Evolutionary conservation across 2,113 vertebrate species (phyloP).

Genomic region (Sus scrofa): DNA sequence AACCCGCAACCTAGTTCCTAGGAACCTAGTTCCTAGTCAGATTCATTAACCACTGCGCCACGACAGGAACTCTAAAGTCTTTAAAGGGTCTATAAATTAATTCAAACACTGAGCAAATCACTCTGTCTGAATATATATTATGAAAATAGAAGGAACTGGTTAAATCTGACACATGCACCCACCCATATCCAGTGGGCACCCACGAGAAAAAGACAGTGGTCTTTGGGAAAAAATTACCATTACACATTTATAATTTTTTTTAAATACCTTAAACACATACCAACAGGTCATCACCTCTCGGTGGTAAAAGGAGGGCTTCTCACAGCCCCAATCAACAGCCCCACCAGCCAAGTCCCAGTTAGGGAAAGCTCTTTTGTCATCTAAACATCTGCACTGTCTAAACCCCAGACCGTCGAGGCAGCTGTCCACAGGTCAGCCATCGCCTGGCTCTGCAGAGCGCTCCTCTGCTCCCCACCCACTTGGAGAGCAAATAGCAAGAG

Average conservation of each 20-base stretch:
- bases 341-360: background rate
- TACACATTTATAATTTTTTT: background rate
- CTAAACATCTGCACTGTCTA: background rate
- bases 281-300: background rate
- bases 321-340: background rate
- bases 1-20: too few species aligned
- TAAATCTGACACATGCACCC: background rate
- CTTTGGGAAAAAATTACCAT: background rate
- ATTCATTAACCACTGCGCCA: too few species aligned
- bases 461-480: background rate
- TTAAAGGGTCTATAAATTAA: background rate
- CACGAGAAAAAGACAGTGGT: background rate
- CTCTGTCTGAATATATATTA: background rate
- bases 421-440: background rate
- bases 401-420: background rate
- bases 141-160: background rate
- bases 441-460: fast-evolving
- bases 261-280: background rate
- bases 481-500: conserved; percentile 2
- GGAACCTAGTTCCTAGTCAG: too few species aligned
- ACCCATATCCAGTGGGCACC: background rate
- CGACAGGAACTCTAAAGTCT: too few species aligned
- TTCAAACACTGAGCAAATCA: background rate
- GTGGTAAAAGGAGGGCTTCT: background rate
- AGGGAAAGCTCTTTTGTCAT: background rate